These are phyloP conservation scores for Aethes cnicana DNA, from an alignment of 2,888 invertebrate genomes.

Conservation along the genomic window DNA sequence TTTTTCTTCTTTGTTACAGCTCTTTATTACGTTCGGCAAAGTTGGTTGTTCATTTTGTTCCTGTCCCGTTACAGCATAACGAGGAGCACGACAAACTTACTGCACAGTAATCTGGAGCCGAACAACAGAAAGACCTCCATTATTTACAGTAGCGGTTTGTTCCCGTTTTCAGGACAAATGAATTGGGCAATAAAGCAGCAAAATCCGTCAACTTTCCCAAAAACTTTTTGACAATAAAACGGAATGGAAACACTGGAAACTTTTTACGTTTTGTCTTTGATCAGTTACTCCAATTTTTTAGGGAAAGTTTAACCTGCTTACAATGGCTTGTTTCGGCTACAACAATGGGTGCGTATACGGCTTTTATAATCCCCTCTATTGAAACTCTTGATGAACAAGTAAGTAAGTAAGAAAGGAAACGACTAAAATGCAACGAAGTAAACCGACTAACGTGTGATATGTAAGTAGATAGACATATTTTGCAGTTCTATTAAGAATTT, in stretches of 20 bases:
- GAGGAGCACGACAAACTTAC: constrained; percentile 61
- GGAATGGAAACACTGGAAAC: constrained; percentile 54
- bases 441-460: too few species aligned
- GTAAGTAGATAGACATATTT: too few species aligned
- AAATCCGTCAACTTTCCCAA: constrained; percentile 65
- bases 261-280: constrained; percentile 61
- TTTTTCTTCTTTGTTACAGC: constrained; percentile 21
- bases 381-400: background rate
- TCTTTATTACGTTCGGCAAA: constrained; percentile 41
- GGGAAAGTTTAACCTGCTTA: constrained; percentile 45
- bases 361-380: constrained; percentile 8
- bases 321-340: constrained; percentile 40
- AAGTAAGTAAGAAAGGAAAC: too few species aligned
- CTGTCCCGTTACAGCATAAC: constrained; percentile 51
- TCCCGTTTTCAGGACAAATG: constrained; percentile 59
- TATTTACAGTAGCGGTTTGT: constrained; percentile 61
- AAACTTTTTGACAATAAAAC: constrained; percentile 67
- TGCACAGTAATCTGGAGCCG: constrained; percentile 62
- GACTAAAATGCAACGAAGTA: too few species aligned
- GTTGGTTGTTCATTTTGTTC: constrained; percentile 51
- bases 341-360: constrained; percentile 35
- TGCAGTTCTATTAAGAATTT: too few species aligned
- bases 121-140: constrained; percentile 53
- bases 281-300: constrained; percentile 51
- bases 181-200: constrained; percentile 66